phyloP scores from a whole-genome alignment of 2,888 invertebrate species.

The Drosophila lutescens region DNA sequence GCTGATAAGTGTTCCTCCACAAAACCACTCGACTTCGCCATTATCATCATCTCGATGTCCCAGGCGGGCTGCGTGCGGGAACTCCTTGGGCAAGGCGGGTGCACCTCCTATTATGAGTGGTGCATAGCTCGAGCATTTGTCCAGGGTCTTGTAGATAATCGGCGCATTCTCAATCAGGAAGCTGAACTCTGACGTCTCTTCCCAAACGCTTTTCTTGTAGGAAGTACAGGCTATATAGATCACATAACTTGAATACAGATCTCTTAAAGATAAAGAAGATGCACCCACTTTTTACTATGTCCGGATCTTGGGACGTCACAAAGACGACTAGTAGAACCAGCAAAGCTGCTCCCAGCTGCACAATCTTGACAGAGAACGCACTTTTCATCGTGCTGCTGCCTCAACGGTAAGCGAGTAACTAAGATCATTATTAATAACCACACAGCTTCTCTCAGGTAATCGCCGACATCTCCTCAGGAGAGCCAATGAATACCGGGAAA shows the following conservation, averaged over 20 bases:
- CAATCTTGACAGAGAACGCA: neutral
- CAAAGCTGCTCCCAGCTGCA: neutral
- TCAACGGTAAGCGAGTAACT: constrained; percentile 19
- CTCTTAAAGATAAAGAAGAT: neutral
- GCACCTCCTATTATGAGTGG: constrained; percentile 84
- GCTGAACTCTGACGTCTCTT: constrained; percentile 56
- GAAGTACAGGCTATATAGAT: constrained; percentile 49
- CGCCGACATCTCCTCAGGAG: constrained; percentile 18
- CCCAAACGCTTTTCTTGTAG: constrained; percentile 67
- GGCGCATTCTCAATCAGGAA: constrained; percentile 47
- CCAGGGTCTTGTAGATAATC: constrained; percentile 43
- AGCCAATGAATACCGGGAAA: constrained; percentile 14
- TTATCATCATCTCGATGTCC: constrained; percentile 48
- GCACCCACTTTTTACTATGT: constrained; percentile 51
- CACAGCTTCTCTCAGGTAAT: constrained; percentile 7
- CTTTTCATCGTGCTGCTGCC: constrained; percentile 15
- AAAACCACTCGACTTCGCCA: constrained; percentile 66
- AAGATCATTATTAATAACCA: constrained; percentile 6
- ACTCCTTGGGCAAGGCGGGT: constrained; percentile 77
- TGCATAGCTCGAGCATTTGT: constrained; percentile 59
- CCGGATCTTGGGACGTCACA: constrained; percentile 48
- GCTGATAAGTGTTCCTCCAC: constrained; percentile 78
- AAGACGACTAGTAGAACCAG: constrained; percentile 1
- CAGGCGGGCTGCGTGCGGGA: constrained; percentile 77
- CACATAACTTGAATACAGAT: neutral